Percentiles rank a stretch among this genome's conserved stretches.
Conservation (phyloP, 2,888 invertebrate species). For the Polydrusus pterygomalis region DNA sequence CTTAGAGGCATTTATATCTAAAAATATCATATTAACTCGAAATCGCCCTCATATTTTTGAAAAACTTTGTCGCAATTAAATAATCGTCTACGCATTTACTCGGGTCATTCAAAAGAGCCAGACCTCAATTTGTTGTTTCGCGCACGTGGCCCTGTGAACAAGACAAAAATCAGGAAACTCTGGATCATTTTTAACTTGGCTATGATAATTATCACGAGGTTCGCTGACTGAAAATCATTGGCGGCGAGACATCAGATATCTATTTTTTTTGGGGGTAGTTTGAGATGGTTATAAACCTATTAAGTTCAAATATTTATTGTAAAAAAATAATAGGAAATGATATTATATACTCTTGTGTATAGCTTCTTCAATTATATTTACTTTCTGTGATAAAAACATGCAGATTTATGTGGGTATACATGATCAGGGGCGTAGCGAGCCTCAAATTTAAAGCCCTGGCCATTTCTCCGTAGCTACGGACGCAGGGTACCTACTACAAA, state of each 20-base stretch:
- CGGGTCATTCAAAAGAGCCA: background rate
- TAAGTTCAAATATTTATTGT: too few species aligned
- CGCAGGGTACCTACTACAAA: too few species aligned
- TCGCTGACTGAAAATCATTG: slow-evolving; percentile 23
- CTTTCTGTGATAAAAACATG: too few species aligned
- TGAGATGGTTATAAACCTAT: background rate
- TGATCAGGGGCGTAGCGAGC: too few species aligned
- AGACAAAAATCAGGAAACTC: slow-evolving; percentile 3
- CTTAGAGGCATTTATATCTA: too few species aligned
- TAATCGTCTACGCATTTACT: background rate
- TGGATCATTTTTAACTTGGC: background rate
- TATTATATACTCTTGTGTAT: too few species aligned
- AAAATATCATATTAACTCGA: too few species aligned
- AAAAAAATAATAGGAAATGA: too few species aligned
- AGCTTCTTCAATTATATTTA: too few species aligned
- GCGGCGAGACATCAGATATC: slow-evolving; percentile 20
- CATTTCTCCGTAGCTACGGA: too few species aligned
- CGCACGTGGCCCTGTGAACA: slow-evolving; percentile 1
- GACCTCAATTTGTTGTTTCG: slow-evolving; percentile 6
- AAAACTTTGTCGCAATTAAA: background rate
- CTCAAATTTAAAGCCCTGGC: too few species aligned
- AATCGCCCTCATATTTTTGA: background rate
- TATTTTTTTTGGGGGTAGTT: background rate
- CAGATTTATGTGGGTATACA: too few species aligned
- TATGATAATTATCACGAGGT: slow-evolving; percentile 9